phyloP scores from a whole-genome alignment of 2,888 invertebrate genomes.

The Subacronicta megacephala region DNA sequence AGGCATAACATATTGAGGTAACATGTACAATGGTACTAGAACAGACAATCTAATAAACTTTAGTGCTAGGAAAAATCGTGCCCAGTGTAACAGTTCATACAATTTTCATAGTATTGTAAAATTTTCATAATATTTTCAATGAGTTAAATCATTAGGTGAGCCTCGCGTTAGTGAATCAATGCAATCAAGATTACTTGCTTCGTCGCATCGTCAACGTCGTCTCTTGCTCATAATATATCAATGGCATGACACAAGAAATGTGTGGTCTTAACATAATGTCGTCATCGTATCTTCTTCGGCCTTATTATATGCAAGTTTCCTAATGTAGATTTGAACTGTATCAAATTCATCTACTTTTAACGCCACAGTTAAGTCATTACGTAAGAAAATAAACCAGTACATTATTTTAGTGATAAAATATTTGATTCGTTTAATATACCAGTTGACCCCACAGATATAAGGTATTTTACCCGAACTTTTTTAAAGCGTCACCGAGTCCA shows the following conservation, averaged over 20 bases:
- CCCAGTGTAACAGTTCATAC: not conserved
- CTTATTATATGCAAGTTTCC: constrained; percentile 12
- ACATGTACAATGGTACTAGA: not conserved
- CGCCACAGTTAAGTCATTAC: not conserved
- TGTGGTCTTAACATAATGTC: constrained; percentile 6
- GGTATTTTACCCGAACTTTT: too few species aligned
- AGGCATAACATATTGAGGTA: constrained; percentile 8
- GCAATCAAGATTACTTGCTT: not conserved
- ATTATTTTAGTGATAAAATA: constrained; percentile 9
- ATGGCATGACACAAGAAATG: not conserved
- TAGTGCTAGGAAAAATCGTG: not conserved
- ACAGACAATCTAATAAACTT: not conserved
- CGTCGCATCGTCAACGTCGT: not conserved
- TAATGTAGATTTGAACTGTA: constrained; percentile 6
- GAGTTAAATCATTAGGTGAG: too few species aligned
- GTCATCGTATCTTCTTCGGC: constrained; percentile 12
- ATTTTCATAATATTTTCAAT: too few species aligned
- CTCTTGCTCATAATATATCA: not conserved
- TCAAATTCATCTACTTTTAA: constrained; percentile 3
- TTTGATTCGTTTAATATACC: too few species aligned
- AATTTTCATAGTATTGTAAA: too few species aligned
- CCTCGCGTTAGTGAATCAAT: too few species aligned
- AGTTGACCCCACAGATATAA: too few species aligned
- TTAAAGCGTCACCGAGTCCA: too few species aligned
- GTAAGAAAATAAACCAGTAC: constrained; percentile 2